Conservation (phyloP, 2,888 invertebrate species). For the Torymus aiolomorphi region DNA sequence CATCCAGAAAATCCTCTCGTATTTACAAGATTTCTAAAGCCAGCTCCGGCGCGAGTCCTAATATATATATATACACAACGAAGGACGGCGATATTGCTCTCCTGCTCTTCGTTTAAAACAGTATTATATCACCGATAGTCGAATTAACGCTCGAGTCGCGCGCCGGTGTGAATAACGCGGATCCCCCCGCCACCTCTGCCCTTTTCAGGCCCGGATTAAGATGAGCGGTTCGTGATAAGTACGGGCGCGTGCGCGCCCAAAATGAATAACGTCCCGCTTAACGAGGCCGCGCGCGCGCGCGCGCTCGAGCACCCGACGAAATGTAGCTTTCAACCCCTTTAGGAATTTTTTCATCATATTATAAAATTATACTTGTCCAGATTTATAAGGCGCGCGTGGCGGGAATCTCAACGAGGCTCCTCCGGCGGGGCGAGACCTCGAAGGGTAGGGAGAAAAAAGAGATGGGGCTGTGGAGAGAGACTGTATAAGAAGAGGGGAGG, state of each 20-base stretch:
- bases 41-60: background rate
- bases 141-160: slow-evolving; percentile 33
- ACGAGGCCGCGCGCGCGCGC: slow-evolving; percentile 49
- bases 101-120: slow-evolving; percentile 15
- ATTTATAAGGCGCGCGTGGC: slow-evolving; percentile 66
- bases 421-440: background rate
- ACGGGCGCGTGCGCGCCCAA: slow-evolving; percentile 46
- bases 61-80: background rate
- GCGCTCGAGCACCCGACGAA: background rate
- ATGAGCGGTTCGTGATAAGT: slow-evolving; percentile 55
- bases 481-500: slow-evolving; percentile 64
- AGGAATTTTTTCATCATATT: slow-evolving; percentile 66
- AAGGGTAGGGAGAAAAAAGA: slow-evolving; percentile 6
- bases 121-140: slow-evolving; percentile 51
- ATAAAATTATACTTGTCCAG: slow-evolving; percentile 68
- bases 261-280: slow-evolving; percentile 65
- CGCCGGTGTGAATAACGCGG: slow-evolving; percentile 34
- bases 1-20: background rate
- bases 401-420: slow-evolving; percentile 65
- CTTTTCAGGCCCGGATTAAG: slow-evolving; percentile 51
- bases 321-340: slow-evolving; percentile 55
- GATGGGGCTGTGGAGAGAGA: slow-evolving; percentile 58
- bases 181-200: background rate
- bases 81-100: background rate
- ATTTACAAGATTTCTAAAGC: slow-evolving; percentile 24